phyloP scores from a whole-genome alignment of 2,113 vertebrate species.

The Varanus salvator region DNA sequence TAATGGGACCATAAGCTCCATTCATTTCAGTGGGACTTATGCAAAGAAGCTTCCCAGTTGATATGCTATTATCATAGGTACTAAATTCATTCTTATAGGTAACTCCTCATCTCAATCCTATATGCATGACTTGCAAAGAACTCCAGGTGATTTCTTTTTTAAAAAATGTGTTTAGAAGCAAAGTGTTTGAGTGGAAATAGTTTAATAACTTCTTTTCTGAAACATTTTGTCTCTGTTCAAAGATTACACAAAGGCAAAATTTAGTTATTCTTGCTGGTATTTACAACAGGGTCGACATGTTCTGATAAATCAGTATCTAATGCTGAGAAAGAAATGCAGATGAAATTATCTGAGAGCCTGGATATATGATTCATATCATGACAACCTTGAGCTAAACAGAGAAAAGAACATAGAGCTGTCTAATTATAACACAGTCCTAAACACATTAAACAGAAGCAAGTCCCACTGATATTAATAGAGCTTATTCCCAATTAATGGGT shows the following conservation, averaged over 20 bases:
- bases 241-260: slow-evolving; percentile 37
- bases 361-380: slow-evolving; percentile 26
- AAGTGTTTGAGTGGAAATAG: slow-evolving; percentile 1
- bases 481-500: neutral
- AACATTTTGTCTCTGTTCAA: slow-evolving; percentile 16
- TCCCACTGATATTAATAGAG: neutral
- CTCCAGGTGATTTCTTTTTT: neutral
- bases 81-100: neutral
- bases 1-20: neutral
- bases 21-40: neutral
- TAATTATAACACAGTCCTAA: slow-evolving; percentile 22
- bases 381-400: neutral
- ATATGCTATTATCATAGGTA: neutral
- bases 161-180: neutral
- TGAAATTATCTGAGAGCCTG: slow-evolving; percentile 38
- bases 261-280: slow-evolving; percentile 12
- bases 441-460: neutral
- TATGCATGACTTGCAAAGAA: neutral
- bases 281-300: slow-evolving; percentile 35
- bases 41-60: neutral
- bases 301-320: slow-evolving; percentile 38
- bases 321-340: slow-evolving; percentile 23
- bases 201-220: slow-evolving; percentile 1
- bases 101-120: neutral
- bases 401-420: neutral